These are phyloP conservation scores for Macrocentrus cingulum DNA, from an alignment of 1,140 invertebrate genomes.

Conservation along the genomic window DNA sequence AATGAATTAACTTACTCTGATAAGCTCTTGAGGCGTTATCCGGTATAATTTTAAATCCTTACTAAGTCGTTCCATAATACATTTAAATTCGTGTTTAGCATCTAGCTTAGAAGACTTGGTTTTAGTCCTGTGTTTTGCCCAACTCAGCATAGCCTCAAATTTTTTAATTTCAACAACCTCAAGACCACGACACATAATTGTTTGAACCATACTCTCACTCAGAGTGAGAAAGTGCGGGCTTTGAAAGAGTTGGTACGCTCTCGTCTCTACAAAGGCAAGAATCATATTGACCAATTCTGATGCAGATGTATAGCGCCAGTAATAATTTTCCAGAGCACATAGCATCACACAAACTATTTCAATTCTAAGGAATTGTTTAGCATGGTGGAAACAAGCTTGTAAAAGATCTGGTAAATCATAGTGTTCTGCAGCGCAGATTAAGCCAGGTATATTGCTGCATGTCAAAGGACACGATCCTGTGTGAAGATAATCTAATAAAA, in stretches of 20 bases:
- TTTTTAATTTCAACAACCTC: slow-evolving; percentile 88
- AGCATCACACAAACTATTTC: slow-evolving; percentile 92
- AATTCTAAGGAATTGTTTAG: slow-evolving; percentile 88
- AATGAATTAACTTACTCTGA: slow-evolving; percentile 66
- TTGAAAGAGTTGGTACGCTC: slow-evolving; percentile 81
- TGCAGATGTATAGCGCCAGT: slow-evolving; percentile 92
- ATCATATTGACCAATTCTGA: slow-evolving; percentile 94
- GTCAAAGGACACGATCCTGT: slow-evolving; percentile 89
- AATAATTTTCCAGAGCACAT: slow-evolving; percentile 90
- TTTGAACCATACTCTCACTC: slow-evolving; percentile 92
- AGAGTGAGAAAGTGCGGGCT: slow-evolving; percentile 81
- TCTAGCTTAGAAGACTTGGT: slow-evolving; percentile 74
- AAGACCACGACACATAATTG: slow-evolving; percentile 87
- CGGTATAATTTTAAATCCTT: slow-evolving; percentile 86
- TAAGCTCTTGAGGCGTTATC: slow-evolving; percentile 90
- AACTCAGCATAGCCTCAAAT: slow-evolving; percentile 90
- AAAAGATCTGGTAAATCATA: slow-evolving; percentile 90
- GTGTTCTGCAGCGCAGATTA: slow-evolving; percentile 92
- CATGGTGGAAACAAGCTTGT: slow-evolving; percentile 93
- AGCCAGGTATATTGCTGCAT: slow-evolving; percentile 87
- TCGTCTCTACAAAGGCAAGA: slow-evolving; percentile 83
- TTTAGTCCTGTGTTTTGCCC: slow-evolving; percentile 83
- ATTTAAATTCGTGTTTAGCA: slow-evolving; percentile 86
- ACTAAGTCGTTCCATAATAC: slow-evolving; percentile 87
- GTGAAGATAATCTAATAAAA: slow-evolving; percentile 88